Evolutionary conservation across 2,888 invertebrate genomes (phyloP), one percentile per base, ranked within the genome.

Genomic region (Loripinus fragilis): DNA sequence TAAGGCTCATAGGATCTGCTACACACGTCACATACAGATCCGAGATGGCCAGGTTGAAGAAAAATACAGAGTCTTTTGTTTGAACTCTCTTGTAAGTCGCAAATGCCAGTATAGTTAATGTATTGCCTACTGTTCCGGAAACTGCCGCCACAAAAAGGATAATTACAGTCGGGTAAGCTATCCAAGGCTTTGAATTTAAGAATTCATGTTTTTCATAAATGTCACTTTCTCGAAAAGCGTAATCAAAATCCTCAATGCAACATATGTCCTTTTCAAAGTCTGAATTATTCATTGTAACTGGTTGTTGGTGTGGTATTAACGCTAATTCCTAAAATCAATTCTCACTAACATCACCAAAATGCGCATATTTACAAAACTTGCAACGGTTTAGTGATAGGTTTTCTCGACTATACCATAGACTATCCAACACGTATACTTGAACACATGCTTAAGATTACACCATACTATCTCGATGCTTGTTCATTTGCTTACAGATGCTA

Each of bases 1-100:
- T 65, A 52, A 89, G 85, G 66, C 85, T 85, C 76, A 90, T 86
- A 0, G 89, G 89, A 64, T 88, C 85, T 1, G 89, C 87, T 12
- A 90, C 15, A 5, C 78, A 55, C 0, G 90, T 89, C 23, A 90
- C 89, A 35, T 81, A 85, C n/a, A 89, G 71, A 65, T 90, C 90
- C 2, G 89, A 78, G n/a, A 45, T 45, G 2, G 45, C 45, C 15
- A 45, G 17, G 45, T 45, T 45, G 17, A 45, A 12, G 17, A 45
- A 5, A 45, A 45, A 45, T 3, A 5, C 2, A 3, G 45, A 45
- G 8, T 45, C 45, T 45, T 45, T 20, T 8, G 8, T 45, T 45
- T 20, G 15, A 45, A 45, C 20, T 20, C 17, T 45, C 45, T 45
- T 45, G n/a, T 45, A 45, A 5, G 45, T 45, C 17, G 17, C 45